phyloP scores from a whole-genome alignment of 2,888 invertebrate genomes.

The Sinhomidia bicolor region DNA sequence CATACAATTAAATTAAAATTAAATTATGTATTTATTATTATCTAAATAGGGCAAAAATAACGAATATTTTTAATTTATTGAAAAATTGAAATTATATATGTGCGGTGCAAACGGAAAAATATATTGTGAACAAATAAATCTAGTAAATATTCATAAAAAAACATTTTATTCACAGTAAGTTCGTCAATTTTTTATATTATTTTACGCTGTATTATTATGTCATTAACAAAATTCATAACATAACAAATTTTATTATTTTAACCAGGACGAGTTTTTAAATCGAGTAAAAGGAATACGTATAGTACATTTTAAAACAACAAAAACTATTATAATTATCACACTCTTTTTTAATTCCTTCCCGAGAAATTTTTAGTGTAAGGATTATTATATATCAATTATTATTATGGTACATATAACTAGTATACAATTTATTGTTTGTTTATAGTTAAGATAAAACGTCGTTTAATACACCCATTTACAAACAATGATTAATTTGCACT shows the following conservation, averaged over 20 bases:
- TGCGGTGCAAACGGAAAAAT: constrained; percentile 41
- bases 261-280: no score
- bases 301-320: no score
- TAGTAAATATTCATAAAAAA: not conserved
- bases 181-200: constrained; percentile 11
- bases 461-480: not conserved
- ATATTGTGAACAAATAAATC: constrained; percentile 22
- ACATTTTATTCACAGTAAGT: not conserved
- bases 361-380: no score
- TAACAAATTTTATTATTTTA: no score
- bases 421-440: not conserved
- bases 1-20: not conserved
- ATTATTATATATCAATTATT: no score
- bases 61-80: constrained; percentile 49
- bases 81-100: not conserved
- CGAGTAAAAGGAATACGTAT: no score
- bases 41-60: not conserved
- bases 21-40: constrained; percentile 23
- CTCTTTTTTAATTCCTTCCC: no score
- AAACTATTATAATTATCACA: no score
- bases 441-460: not conserved
- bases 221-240: no score
- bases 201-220: no score
- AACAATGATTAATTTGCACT: constrained; percentile 8
- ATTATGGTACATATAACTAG: no score